phyloP scores from a whole-genome alignment of 2,888 invertebrate species.

The Apamea monoglypha region DNA sequence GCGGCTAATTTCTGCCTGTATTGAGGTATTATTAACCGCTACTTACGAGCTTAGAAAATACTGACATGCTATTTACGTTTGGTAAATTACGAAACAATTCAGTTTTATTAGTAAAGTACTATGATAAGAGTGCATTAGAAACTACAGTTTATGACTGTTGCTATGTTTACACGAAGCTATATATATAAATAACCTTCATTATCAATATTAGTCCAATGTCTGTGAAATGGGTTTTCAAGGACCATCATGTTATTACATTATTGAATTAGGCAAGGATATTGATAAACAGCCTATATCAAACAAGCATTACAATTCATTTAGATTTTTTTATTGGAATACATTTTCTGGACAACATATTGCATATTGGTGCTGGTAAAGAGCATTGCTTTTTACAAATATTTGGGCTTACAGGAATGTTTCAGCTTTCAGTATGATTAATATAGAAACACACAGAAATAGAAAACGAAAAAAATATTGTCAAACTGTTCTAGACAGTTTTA shows the following conservation, averaged over 20 bases:
- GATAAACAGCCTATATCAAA: neutral
- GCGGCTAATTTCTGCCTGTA: conserved; percentile 1
- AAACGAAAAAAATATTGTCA: too few relatives aligned
- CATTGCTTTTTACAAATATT: neutral
- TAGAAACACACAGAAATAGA: too few relatives aligned
- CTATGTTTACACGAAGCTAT: conserved; percentile 13
- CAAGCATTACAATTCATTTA: neutral
- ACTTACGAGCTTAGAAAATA: conserved; percentile 6
- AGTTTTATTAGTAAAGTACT: conserved; percentile 43
- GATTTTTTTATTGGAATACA: neutral
- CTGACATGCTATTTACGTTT: conserved; percentile 51
- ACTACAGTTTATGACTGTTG: neutral
- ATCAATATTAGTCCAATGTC: conserved; percentile 16
- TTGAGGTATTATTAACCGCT: neutral
- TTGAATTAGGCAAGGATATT: conserved; percentile 20
- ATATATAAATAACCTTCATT: conserved; percentile 28
- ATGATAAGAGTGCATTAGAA: conserved; percentile 32
- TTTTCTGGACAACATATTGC: neutral
- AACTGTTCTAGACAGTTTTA: too few relatives aligned
- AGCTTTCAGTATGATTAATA: too few relatives aligned
- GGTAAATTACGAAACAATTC: conserved; percentile 44
- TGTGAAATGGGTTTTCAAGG: conserved; percentile 60
- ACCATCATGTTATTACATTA: conserved; percentile 8
- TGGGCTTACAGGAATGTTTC: neutral
- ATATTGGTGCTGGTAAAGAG: neutral